Evolutionary conservation across 2,113 vertebrate species (phyloP).

Genomic region (Buteo buteo): DNA sequence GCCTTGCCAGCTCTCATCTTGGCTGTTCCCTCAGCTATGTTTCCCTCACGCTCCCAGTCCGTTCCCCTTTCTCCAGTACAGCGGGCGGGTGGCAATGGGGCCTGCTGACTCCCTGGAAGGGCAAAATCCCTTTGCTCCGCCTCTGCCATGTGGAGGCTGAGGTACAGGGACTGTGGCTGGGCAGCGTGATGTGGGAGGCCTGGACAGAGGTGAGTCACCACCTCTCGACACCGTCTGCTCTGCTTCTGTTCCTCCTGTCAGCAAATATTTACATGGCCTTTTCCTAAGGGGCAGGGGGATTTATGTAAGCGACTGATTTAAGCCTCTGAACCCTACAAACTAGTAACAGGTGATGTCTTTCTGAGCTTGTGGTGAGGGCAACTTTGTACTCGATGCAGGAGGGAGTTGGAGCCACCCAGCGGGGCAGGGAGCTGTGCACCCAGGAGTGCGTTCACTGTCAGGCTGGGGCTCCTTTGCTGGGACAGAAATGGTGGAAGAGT

Average conservation of each 20-base stretch:
- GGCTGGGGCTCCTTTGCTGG: not conserved
- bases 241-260: not conserved
- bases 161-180: rapidly evolving
- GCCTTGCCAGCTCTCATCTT: not conserved
- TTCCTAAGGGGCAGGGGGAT: not conserved
- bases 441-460: not conserved
- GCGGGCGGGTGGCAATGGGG: not conserved
- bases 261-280: not conserved
- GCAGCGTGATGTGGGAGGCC: not conserved
- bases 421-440: not conserved
- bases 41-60: not conserved
- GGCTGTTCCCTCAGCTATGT: not conserved
- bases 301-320: not conserved
- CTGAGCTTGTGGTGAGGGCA: not conserved
- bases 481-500: not conserved
- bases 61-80: not conserved
- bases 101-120: not conserved
- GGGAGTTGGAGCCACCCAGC: not conserved
- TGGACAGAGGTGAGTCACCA: rapidly evolving
- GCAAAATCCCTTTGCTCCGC: not conserved
- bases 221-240: not conserved
- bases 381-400: not conserved
- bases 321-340: not conserved
- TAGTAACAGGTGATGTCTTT: not conserved
- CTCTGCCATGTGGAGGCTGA: rapidly evolving